Percentiles rank a stretch among this genome's conserved stretches.
Evolutionary conservation across 1,140 invertebrate genomes (phyloP).

Genomic region (Saccostrea glomerata): DNA sequence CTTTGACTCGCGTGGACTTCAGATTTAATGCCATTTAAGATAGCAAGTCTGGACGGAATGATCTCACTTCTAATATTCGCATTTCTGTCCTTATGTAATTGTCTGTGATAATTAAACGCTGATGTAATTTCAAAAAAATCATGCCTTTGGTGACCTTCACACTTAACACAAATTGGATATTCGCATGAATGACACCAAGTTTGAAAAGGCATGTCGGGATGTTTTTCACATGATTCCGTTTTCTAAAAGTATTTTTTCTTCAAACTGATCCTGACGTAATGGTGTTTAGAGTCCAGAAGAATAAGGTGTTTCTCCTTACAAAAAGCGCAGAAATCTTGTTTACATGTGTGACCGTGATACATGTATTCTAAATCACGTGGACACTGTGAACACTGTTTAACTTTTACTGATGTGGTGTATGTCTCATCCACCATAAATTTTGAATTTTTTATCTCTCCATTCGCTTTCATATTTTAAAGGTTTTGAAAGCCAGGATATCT

Average conservation of each 20-base stretch:
- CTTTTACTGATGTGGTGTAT: not conserved
- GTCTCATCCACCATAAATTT: no score
- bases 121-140: not conserved
- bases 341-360: not conserved
- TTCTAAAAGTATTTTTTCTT: not conserved
- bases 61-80: not conserved
- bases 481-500: no score
- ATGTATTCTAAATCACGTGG: not conserved
- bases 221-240: not conserved
- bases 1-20: not conserved
- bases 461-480: no score
- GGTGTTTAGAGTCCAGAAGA: not conserved
- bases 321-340: not conserved
- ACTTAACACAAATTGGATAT: not conserved
- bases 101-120: not conserved
- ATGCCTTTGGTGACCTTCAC: not conserved
- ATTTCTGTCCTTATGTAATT: not conserved
- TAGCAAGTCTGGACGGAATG: not conserved
- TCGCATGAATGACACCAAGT: not conserved
- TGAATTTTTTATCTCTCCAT: no score
- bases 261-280: not conserved
- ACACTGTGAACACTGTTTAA: not conserved
- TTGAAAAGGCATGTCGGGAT: not conserved
- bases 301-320: not conserved
- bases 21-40: not conserved